Base-by-base conservation (phyloP, 1,140 invertebrate genomes). In the Calycopis cecrops region DNA sequence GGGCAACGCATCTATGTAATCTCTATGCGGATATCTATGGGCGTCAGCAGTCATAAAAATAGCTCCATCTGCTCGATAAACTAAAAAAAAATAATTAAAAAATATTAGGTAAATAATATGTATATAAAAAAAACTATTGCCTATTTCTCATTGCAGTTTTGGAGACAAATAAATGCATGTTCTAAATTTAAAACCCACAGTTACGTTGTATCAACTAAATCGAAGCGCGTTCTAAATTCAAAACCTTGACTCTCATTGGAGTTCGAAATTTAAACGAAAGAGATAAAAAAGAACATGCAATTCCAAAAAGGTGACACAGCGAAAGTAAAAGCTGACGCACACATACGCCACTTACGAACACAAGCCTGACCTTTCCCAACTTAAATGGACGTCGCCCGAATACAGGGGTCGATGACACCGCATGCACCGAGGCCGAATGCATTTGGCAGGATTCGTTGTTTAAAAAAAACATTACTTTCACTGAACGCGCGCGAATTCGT, bases 301-400 rank as follows among this genome's bases (percentile, higher is more conserved):
- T 57, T 57, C 61, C 61, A 62, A 70, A 65, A 65, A 59, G 62
- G 53, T 59, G 60, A 63, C 61, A 63, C 63, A 73, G 62, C 67
- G 78, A 84, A 84, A 84, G 80, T 84, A 83, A 83, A 82, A 83
- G 74, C 73, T 51, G 60, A 65, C 73, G 48, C 75, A 79, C 75
- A 78, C 67, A 73, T 52, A 14, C 58, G 62, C 52, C 51, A 35
- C 21, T 55, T 55, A 68, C 69, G 59, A 65, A 71, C 63, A 69
- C 70, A 75, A 65, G 67, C 69, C 78, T 84, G 79, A 84, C 80
- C 80, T 84, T 84, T 73, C 78, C 66, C 75, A 84, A 81, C 73
- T 65, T 73, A 61, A 77, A 75, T 78, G 70, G 67, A 68, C 69
- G 67, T 64, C 73, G 73, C 68, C 72, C 80, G 72, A 81, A 84